phyloP scores from a whole-genome alignment of 2,113 vertebrate species.

The Lepus europaeus region DNA sequence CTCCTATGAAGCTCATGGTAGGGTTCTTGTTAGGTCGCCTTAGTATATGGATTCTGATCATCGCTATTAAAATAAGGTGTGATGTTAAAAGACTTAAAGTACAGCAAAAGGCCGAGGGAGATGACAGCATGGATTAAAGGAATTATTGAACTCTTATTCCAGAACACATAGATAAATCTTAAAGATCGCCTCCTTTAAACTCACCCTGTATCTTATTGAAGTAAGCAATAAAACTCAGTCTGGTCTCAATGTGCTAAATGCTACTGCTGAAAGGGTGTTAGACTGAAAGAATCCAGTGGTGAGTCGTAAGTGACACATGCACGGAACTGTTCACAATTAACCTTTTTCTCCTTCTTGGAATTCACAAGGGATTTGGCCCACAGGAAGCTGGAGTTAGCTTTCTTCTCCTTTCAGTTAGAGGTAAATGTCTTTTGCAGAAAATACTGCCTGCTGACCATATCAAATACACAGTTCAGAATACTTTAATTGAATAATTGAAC shows the following conservation, averaged over 20 bases:
- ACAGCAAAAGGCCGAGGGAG: conserved; percentile 65
- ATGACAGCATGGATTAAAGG: conserved; percentile 70
- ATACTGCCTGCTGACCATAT: conserved; percentile 43
- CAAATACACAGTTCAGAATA: conserved; percentile 59
- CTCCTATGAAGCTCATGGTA: neutral
- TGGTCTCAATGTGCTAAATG: conserved; percentile 65
- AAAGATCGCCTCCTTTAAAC: conserved; percentile 72
- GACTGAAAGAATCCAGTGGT: conserved; percentile 82
- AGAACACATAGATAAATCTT: conserved; percentile 72
- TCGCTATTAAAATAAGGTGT: conserved; percentile 77
- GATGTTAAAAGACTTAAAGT: conserved; percentile 69
- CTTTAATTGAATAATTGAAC: conserved; percentile 45
- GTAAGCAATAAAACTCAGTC: conserved; percentile 65
- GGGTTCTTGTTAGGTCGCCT: conserved; percentile 46
- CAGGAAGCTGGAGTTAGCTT: conserved; percentile 71
- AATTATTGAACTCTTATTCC: conserved; percentile 63
- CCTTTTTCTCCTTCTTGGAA: conserved; percentile 74
- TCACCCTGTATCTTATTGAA: conserved; percentile 73
- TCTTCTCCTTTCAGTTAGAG: conserved; percentile 59
- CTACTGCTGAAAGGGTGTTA: conserved; percentile 82
- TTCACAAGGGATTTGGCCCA: conserved; percentile 66
- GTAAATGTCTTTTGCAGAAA: conserved; percentile 79
- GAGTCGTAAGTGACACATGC: conserved; percentile 79
- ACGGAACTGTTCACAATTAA: conserved; percentile 83
- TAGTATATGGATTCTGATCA: conserved; percentile 60